Base-by-base conservation (phyloP, 2,888 invertebrate genomes). In the Suillia variegata region DNA sequence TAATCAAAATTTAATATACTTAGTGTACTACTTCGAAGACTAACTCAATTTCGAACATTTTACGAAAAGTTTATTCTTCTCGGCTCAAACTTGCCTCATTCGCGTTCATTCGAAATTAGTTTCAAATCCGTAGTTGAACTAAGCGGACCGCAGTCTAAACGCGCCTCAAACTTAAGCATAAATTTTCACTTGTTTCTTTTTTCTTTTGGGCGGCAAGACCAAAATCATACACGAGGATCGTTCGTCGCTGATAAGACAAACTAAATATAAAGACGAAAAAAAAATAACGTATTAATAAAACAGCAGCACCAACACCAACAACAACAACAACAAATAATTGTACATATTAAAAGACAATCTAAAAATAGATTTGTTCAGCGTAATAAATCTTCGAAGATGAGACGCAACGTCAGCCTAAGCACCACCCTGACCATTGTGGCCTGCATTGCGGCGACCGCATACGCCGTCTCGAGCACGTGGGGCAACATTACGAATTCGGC, bases 401-500 rank as follows among this genome's bases (percentile, higher is more conserved):
- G 24, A 21, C n/a, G n/a, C n/a, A 33, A 34, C 31, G 20, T 45
- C 47, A 33, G 54, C 31, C 47, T 58, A 17, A 47, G 50, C 34
- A 24, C 53, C 38, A 18, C 53, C 45, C 50, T 62, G 45, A 53
- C 62, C 18, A 61, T 71, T 26, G 21, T 70, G 50, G 57, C 67
- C 22, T 64, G 69, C 21, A 64, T 70, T 55, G 48, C 69, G 55
- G 70, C 72, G 38, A 74, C 76, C 49, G 67, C 68, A 13, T 70
- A 66, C 51, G 71, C 77, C 57, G 71, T 79, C 47, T 77, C 78
- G 45, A 77, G 74, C 69, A 76, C 76, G 62, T 79, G 78, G 78
- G 79, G 78, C 38, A 78, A 75, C 60, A 77, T 79, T 54, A 72
- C 76, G 21, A 74, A 77, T 56, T 78, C 78, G 56, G 76, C 78